phyloP scores from a whole-genome alignment of 2,888 invertebrate species.

The Neria commutata region DNA sequence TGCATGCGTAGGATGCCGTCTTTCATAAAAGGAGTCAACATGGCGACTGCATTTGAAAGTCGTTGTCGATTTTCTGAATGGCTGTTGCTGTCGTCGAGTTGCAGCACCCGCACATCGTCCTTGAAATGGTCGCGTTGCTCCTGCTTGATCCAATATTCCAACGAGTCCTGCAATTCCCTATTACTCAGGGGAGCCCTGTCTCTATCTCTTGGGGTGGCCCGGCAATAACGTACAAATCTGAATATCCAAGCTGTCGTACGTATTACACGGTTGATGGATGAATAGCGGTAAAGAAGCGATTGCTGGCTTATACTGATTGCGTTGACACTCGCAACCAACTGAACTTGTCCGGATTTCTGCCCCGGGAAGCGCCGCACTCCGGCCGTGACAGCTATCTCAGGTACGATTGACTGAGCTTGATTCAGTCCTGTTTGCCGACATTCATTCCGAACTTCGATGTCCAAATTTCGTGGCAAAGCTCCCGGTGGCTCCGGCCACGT shows the following conservation, averaged over 20 bases:
- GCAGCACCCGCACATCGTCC: neutral
- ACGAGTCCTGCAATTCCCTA: neutral
- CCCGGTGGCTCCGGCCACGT: neutral
- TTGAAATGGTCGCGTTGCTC: neutral
- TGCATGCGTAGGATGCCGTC: conserved; percentile 7
- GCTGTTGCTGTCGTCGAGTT: neutral
- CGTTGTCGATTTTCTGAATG: neutral
- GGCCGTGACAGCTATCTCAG: neutral
- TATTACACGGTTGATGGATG: conserved; percentile 8
- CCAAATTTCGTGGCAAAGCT: too few species aligned
- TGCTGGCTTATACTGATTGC: neutral
- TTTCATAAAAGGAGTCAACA: conserved; percentile 1
- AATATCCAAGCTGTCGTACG: conserved; percentile 10
- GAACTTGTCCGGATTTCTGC: conserved; percentile 7
- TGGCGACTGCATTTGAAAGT: neutral
- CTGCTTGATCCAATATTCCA: conserved; percentile 9
- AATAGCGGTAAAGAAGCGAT: conserved; percentile 12
- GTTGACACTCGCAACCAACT: conserved; percentile 8
- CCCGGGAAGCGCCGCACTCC: neutral
- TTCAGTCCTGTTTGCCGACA: neutral
- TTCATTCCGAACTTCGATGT: neutral
- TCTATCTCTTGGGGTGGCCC: neutral
- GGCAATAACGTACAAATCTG: conserved; percentile 9
- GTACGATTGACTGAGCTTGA: neutral
- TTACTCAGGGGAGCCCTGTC: neutral